Evolutionary conservation across 2,888 invertebrate species (phyloP), one percentile per base, ranked within the genome.

Genomic region (Tromatobia lineatoria): DNA sequence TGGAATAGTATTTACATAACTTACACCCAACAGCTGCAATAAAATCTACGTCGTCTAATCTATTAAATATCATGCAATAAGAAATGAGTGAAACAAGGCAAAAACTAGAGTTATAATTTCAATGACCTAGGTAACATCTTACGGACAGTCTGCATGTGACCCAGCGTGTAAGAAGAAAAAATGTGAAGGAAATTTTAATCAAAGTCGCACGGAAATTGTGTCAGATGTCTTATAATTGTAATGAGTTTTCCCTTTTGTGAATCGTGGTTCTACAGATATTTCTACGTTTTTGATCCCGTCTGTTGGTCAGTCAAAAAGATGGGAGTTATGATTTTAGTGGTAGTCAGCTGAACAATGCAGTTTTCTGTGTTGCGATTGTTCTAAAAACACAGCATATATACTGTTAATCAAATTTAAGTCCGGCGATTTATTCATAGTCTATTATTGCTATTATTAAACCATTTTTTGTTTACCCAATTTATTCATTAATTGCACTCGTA

Each of bases 111-210:
- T 71, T 82, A 83, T 80, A 61, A 85, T 76, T 80, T 61, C 78
- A 85, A 82, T 86, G 76, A 88, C 88, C 88, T 87, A 88, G 64
- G 52, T 82, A 79, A 85, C 83, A 85, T 85, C 88, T 83, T 88
- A 87, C 87, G 87, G 83, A 86, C 87, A 84, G 88, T 86, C 91
- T 91, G 87, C 83, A 84, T 85, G 76, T 15, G 90, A 79, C 74
- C n/a, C 57, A 71, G 91, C 90, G 80, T 91, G 90, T 81, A 89
- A 88, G 79, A 80, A 85, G 80, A 88, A 80, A 85, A n/a, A 80
- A 38, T 10, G 77, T 79, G 77, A 64, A 38, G 34, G 25, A 66
- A 45, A 45, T 45, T 38, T 34, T 15, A 7, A 50, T n/a, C 7
- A 18, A 50, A 50, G 50, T 6, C 50, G n/a, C 50, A 50, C 6